These are phyloP conservation scores for Spatulosminthurus flaviceps DNA, from an alignment of 2,888 invertebrate species.

Conservation along the genomic window DNA sequence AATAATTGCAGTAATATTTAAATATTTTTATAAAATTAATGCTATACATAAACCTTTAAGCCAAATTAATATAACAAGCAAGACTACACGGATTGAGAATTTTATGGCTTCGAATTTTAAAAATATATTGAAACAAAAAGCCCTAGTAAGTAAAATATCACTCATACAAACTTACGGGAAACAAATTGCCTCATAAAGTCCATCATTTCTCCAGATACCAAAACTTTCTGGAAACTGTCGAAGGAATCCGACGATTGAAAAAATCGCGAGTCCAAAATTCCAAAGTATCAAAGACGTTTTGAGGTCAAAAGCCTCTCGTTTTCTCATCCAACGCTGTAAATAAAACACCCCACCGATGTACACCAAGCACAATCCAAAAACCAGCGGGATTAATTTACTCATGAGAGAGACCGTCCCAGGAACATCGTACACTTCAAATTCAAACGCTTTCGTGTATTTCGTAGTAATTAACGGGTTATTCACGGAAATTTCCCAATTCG, in stretches of 20 bases:
- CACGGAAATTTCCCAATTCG: no score
- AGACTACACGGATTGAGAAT: no score
- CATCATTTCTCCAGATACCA: no score
- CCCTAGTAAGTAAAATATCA: no score
- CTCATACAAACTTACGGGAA: not conserved
- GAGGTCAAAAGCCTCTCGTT: conserved; percentile 68
- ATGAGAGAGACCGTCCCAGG: not conserved
- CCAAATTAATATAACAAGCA: no score
- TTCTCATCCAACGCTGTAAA: conserved; percentile 69
- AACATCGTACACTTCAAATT: conserved; percentile 40
- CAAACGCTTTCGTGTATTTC: conserved; percentile 37
- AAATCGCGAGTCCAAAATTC: not conserved
- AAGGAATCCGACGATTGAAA: conserved; percentile 17
- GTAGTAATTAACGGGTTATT: no score
- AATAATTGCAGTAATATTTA: no score
- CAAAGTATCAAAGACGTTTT: conserved; percentile 59
- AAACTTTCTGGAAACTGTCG: conserved; percentile 5
- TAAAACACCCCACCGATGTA: conserved; percentile 70
- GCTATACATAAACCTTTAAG: no score
- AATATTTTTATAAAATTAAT: no score
- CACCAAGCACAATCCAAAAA: conserved; percentile 62
- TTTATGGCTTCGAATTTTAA: no score
- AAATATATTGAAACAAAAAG: no score
- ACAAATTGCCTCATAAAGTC: not conserved
- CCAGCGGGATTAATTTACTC: not conserved